Base-by-base conservation (phyloP, 2,797 vertebrate species). In the Kryptopterus vitreolus region DNA sequence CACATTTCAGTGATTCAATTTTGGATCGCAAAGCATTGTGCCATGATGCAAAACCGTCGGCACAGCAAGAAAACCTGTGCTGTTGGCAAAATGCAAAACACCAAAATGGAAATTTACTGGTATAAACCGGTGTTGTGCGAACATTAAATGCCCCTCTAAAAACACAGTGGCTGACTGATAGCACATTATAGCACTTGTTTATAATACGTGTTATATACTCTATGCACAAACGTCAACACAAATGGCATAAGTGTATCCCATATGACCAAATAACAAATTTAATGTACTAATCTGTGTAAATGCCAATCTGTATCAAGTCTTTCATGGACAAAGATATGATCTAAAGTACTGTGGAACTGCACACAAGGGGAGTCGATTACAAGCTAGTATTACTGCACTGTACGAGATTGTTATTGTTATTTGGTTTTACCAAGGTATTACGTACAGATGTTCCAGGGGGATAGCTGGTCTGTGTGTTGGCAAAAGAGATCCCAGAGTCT, bases 351-450 rank as follows among this genome's bases (percentile, higher is more conserved):
- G 57, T 73, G 48, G 79, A 63, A 66, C 70, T 82, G 77, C 61
- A 77, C 75, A 79, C 59, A 55, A n/a, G 76, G 69, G 38, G 24
- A 84, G 78, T 35, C 82, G 90, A 90, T 95, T 87, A 94, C 91
- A 90, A 93, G 92, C 88, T 94, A 88, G 88, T 91, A 90, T 75
- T 93, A 93, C 86, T 93, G 93, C 77, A 91, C 87, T 85, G 91
- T 86, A 90, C 90, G 88, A 88, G 38, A 46, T 87, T 88, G 93
- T 81, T 80, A 82, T 87, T 78, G 92, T 90, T 43, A 38, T 38
- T 38, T 38, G 35, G 35, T 77, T 46, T 62, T 52, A 76, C 24
- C 70, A 74, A 53, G 58, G 50, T 33, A 81, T 33, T 35, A 92
- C 91, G 31, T 92, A 94, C 93, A 85, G 91, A 81, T 78, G 88